phyloP scores from a whole-genome alignment of 2,113 vertebrate species.

The Callaeas wilsoni region DNA sequence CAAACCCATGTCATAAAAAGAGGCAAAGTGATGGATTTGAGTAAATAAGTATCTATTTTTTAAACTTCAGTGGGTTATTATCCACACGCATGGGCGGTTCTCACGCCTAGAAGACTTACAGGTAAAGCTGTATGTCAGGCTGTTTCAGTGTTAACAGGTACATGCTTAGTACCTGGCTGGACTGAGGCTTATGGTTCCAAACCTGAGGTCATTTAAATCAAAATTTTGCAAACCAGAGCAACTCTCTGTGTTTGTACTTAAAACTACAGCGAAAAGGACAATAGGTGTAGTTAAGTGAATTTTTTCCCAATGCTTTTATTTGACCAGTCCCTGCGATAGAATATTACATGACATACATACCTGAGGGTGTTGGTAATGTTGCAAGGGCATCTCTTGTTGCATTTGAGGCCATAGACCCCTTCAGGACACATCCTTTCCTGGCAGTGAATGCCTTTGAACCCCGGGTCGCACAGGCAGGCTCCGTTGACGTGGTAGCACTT shows the following conservation, averaged over 20 bases:
- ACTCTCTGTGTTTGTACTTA: not conserved
- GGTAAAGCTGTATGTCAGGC: not conserved
- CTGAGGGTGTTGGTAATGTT: slow-evolving; percentile 86
- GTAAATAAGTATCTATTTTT: not conserved
- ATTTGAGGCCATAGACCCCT: slow-evolving; percentile 89
- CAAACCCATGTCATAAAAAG: not conserved
- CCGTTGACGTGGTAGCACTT: slow-evolving; percentile 92
- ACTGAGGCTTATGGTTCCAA: not conserved
- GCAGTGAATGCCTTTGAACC: slow-evolving; percentile 91
- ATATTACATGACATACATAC: slow-evolving; percentile 50
- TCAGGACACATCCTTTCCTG: slow-evolving; percentile 92
- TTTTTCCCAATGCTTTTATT: not conserved
- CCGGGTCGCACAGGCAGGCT: slow-evolving; percentile 88
- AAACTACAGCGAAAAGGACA: not conserved
- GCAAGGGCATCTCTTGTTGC: slow-evolving; percentile 91
- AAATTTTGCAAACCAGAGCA: not conserved
- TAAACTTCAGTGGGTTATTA: not conserved
- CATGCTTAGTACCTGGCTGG: not conserved
- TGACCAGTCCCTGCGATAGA: not conserved
- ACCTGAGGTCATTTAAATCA: not conserved
- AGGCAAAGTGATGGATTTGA: not conserved
- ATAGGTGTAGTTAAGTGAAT: not conserved
- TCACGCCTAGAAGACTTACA: not conserved
- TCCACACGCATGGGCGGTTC: not conserved
- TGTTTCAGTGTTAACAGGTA: not conserved